phyloP scores from a whole-genome alignment of 2,888 invertebrate species.

The Athalia cordata region DNA sequence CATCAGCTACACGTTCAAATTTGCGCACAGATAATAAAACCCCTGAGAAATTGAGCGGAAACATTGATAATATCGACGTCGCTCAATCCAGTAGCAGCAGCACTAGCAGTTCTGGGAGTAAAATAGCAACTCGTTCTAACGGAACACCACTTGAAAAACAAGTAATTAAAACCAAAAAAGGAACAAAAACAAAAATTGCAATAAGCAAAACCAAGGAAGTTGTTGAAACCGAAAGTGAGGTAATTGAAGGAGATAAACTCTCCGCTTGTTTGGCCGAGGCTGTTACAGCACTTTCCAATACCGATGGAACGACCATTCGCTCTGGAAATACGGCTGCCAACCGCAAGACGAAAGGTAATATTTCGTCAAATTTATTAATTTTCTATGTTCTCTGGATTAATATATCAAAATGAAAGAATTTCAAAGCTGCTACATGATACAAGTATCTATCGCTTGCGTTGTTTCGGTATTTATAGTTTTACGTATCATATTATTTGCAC shows the following conservation, averaged over 20 bases:
- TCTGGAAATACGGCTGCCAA: slow-evolving; percentile 13
- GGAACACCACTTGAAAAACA: slow-evolving; percentile 55
- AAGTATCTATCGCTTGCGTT: not conserved
- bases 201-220: slow-evolving; percentile 55
- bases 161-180: slow-evolving; percentile 63
- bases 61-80: slow-evolving; percentile 46
- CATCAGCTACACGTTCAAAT: not conserved
- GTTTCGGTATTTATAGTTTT: not conserved
- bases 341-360: slow-evolving; percentile 32
- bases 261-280: slow-evolving; percentile 70
- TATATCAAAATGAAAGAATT: not conserved
- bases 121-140: slow-evolving; percentile 50
- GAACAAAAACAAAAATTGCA: slow-evolving; percentile 60
- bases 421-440: not conserved
- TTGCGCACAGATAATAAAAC: slow-evolving; percentile 50
- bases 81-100: slow-evolving; percentile 55
- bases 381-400: not conserved
- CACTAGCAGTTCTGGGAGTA: slow-evolving; percentile 48
- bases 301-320: slow-evolving; percentile 47
- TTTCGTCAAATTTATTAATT: not conserved
- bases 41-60: slow-evolving; percentile 22
- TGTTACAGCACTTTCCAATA: slow-evolving; percentile 68
- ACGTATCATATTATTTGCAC: not conserved
- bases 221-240: slow-evolving; percentile 53
- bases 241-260: slow-evolving; percentile 65